phyloP scores from a whole-genome alignment of 64 coral and sea anemone genomes.

The Montipora sp. region DNA sequence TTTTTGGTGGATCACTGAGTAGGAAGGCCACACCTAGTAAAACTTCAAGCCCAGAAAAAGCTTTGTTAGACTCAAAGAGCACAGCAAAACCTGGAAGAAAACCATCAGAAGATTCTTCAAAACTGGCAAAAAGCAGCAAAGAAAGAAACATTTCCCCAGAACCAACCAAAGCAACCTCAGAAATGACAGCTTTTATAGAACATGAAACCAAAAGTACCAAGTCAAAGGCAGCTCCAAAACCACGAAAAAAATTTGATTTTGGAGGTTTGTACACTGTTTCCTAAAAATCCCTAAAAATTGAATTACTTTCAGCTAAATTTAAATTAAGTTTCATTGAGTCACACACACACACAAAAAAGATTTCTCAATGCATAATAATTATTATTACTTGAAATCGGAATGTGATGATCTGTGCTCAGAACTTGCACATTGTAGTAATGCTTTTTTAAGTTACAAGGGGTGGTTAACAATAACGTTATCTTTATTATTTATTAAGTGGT shows the following conservation, averaged over 20 bases:
- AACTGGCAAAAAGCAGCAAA: not conserved
- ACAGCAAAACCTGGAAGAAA: not conserved
- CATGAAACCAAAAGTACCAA: not conserved
- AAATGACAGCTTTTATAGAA: not conserved
- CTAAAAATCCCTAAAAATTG: too few species aligned
- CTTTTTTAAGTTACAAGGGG: too few species aligned
- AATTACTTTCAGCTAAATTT: not conserved
- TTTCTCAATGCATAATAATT: too few species aligned
- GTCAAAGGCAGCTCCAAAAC: constrained; percentile 27
- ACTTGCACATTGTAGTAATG: too few species aligned
- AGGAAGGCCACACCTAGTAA: constrained; percentile 60
- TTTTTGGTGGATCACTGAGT: constrained; percentile 83
- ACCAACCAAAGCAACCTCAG: not conserved
- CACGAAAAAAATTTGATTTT: constrained; percentile 75
- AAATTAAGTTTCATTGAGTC: too few species aligned
- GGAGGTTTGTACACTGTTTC: constrained; percentile 44
- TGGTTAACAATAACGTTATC: too few species aligned
- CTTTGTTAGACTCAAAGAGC: not conserved
- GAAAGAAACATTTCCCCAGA: constrained; percentile 44
- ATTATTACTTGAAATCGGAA: too few species aligned
- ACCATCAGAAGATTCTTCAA: not conserved
- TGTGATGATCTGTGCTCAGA: too few species aligned
- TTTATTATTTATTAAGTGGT: too few species aligned
- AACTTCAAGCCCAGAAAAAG: constrained; percentile 23
- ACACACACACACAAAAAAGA: too few species aligned